phyloP scores from a whole-genome alignment of 1,140 invertebrate species.

The Hylyphantes graminicola region DNA sequence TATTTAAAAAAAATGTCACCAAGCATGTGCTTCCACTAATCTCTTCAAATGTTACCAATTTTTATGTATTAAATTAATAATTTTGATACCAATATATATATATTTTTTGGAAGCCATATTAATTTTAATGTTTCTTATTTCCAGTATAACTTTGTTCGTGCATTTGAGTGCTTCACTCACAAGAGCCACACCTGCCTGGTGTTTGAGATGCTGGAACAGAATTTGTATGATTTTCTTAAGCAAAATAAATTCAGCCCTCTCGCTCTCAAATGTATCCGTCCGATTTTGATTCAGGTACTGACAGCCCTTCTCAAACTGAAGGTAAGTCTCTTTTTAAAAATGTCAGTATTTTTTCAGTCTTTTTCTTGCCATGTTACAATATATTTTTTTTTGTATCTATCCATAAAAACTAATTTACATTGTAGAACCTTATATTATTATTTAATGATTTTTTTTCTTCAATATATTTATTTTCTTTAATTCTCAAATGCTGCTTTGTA shows the following conservation, averaged over 20 bases:
- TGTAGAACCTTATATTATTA: no score
- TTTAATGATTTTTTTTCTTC: no score
- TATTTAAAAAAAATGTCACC: no score
- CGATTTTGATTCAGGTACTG: constrained; percentile 98
- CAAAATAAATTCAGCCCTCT: constrained; percentile 99
- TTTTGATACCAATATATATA: neutral
- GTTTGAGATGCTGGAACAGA: constrained; percentile 99
- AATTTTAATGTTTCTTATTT: constrained; percentile 70
- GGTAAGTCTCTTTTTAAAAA: constrained; percentile 69
- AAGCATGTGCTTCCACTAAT: no score
- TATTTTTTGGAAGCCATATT: neutral
- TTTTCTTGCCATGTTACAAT: no score
- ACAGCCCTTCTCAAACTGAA: constrained; percentile 98
- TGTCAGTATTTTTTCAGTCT: no score
- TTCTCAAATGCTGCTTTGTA: no score
- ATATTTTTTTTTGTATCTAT: no score
- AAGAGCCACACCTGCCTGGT: constrained; percentile 99
- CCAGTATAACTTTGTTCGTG: constrained; percentile 93
- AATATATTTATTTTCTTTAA: no score
- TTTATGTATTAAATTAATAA: neutral
- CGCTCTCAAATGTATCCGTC: constrained; percentile 97
- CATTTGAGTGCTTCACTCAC: constrained; percentile 99
- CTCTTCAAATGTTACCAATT: no score
- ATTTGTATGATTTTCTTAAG: constrained; percentile 99
- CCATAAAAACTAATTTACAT: no score